phyloP scores from a whole-genome alignment of 1,140 invertebrate genomes.

The Achatina immaculata region DNA sequence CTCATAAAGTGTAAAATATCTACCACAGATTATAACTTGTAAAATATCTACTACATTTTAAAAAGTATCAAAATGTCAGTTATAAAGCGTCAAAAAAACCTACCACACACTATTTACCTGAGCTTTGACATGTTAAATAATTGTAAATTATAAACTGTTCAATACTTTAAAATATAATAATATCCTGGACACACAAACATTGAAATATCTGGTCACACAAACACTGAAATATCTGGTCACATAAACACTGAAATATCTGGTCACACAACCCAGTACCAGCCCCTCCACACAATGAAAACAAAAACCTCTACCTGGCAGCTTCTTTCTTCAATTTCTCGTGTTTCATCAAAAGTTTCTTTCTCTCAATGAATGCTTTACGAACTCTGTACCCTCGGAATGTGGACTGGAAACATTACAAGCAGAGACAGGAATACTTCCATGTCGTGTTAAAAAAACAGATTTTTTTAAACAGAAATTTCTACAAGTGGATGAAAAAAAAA shows the following conservation, averaged over 20 bases:
- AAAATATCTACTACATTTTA: too few species aligned
- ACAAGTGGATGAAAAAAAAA: too few species aligned
- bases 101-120: too few species aligned
- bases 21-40: too few species aligned
- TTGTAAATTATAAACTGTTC: neutral
- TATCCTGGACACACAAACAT: neutral
- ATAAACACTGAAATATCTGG: slow-evolving; percentile 7
- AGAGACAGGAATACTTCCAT: too few species aligned
- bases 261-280: neutral
- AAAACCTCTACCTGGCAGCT: slow-evolving; percentile 61
- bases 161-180: neutral
- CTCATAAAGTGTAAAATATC: too few species aligned
- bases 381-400: slow-evolving; percentile 67
- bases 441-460: too few species aligned
- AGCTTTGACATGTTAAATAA: neutral
- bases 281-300: neutral
- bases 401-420: slow-evolving; percentile 54
- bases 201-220: slow-evolving; percentile 20
- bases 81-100: too few species aligned
- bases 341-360: slow-evolving; percentile 70
- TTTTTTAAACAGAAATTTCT: too few species aligned
- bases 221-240: neutral
- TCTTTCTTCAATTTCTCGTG: slow-evolving; percentile 71
- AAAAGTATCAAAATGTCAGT: too few species aligned
- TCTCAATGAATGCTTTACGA: slow-evolving; percentile 68